phyloP scores from a whole-genome alignment of 2,888 invertebrate species.

The Neuroscelio doddi region DNA sequence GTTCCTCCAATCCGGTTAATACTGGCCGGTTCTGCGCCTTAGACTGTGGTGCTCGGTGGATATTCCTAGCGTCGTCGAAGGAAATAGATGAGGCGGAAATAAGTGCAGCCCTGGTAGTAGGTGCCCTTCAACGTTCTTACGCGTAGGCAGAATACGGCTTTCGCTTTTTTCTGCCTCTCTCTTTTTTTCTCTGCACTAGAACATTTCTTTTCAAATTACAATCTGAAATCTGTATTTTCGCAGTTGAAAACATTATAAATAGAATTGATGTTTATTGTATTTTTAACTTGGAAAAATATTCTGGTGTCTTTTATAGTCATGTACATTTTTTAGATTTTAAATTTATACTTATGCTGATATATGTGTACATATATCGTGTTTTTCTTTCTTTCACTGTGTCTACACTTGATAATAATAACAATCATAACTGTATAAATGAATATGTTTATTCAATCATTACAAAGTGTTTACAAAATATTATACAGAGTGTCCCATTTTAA shows the following conservation, averaged over 20 bases:
- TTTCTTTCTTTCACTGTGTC: conserved; percentile 18
- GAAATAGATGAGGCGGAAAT: conserved; percentile 38
- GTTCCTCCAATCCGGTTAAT: conserved; percentile 28
- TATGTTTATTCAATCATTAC: too few species aligned
- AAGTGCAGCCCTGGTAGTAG: conserved; percentile 31
- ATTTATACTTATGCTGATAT: conserved; percentile 5
- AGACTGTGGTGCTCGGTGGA: conserved; percentile 44
- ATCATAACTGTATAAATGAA: not conserved
- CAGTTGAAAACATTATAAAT: not conserved
- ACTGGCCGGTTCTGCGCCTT: conserved; percentile 44
- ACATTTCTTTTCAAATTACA: not conserved
- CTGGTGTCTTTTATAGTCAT: conserved; percentile 22
- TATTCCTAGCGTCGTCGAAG: conserved; percentile 43
- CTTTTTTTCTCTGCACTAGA: not conserved
- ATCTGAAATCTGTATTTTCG: not conserved
- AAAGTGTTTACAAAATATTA: too few species aligned
- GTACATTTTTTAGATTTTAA: conserved; percentile 16
- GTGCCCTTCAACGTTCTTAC: conserved; percentile 26
- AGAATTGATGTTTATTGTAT: too few species aligned
- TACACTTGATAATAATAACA: conserved; percentile 20
- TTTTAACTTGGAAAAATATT: too few species aligned
- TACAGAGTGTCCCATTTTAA: too few species aligned
- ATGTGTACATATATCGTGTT: conserved; percentile 34
- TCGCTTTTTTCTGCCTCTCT: conserved; percentile 9
- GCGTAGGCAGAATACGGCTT: conserved; percentile 26